phyloP scores from a whole-genome alignment of 2,797 vertebrate species.

The Otus scops region DNA sequence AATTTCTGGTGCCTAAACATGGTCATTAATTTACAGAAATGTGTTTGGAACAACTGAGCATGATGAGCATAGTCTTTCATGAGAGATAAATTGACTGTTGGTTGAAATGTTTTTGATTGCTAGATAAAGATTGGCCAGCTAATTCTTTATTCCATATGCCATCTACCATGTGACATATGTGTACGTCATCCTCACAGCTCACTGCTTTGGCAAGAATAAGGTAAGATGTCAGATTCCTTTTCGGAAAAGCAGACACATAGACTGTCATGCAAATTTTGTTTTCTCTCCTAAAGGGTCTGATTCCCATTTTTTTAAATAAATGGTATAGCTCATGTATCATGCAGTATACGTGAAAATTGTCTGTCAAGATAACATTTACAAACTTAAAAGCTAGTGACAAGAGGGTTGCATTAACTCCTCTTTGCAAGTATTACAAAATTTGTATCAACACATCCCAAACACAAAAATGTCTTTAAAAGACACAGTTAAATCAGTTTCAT shows the following conservation, averaged over 20 bases:
- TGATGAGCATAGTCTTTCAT: background rate
- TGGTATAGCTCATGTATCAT: background rate
- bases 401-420: background rate
- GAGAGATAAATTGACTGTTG: background rate
- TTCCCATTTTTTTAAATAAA: background rate
- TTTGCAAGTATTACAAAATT: background rate
- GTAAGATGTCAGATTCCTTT: background rate
- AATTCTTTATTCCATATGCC: background rate
- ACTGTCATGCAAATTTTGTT: background rate
- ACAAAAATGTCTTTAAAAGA: background rate
- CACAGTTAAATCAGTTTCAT: background rate
- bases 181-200: background rate
- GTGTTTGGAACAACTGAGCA: background rate
- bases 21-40: background rate
- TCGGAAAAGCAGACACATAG: background rate
- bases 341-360: background rate
- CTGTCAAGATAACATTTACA: background rate
- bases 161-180: fast-evolving
- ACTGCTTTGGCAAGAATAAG: background rate
- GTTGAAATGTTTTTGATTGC: background rate
- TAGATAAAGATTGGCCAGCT: background rate
- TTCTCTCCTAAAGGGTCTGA: background rate
- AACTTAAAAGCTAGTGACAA: background rate
- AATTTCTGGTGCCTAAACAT: background rate
- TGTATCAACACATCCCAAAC: background rate